phyloP scores from a whole-genome alignment of 2,888 invertebrate genomes.

The Helleia helle region DNA sequence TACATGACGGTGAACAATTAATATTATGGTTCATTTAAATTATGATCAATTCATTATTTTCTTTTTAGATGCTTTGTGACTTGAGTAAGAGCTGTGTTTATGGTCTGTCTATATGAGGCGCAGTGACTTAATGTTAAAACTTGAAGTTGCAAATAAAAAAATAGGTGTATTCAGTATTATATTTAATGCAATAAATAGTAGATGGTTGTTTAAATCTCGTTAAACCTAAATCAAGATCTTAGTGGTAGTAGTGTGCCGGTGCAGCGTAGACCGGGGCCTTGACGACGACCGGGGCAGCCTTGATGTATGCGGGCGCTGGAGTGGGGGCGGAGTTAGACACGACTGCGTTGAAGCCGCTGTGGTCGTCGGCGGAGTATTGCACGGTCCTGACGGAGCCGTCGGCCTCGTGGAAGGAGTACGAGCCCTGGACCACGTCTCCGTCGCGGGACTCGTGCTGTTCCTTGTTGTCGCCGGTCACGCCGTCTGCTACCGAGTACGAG shows the following conservation, averaged over 20 bases:
- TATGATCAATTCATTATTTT: no score
- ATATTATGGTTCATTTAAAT: no score
- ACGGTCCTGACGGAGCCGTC: constrained; percentile 66
- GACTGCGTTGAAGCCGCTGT: constrained; percentile 51
- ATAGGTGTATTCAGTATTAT: no score
- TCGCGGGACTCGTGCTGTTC: constrained; percentile 60
- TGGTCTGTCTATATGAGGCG: no score
- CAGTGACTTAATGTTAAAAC: no score
- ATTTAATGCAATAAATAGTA: no score
- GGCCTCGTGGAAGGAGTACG: constrained; percentile 63
- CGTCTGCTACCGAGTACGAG: constrained; percentile 64
- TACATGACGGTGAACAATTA: no score
- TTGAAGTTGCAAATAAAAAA: no score
- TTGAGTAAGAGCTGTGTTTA: no score
- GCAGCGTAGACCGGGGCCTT: neutral
- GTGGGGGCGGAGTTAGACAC: constrained; percentile 44
- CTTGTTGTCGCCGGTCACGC: constrained; percentile 66
- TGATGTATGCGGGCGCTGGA: constrained; percentile 35
- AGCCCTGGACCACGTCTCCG: constrained; percentile 63
- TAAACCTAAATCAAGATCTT: neutral
- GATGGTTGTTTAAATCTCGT: no score
- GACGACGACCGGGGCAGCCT: constrained; percentile 24
- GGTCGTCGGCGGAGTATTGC: constrained; percentile 62
- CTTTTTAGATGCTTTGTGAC: no score
- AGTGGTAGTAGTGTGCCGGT: no score